phyloP scores from a whole-genome alignment of 2,113 vertebrate species.

The Menidia beryllina region DNA sequence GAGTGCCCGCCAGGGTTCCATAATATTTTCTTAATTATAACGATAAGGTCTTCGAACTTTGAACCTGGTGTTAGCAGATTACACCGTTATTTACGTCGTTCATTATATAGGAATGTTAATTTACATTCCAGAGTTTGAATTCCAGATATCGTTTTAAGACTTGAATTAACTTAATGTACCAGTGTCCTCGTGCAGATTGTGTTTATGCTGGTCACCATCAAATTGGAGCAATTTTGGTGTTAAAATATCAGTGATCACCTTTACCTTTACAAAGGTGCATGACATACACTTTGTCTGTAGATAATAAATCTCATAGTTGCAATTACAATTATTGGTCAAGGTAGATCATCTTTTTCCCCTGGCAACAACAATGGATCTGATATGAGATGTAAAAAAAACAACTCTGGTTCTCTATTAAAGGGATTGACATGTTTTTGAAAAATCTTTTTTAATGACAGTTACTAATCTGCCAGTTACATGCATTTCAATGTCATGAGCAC shows the following conservation, averaged over 20 bases:
- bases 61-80: background rate
- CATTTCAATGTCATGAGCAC: conserved; percentile 16
- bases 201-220: too few relatives aligned
- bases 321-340: too few relatives aligned
- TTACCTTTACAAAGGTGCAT: too few relatives aligned
- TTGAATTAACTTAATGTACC: background rate
- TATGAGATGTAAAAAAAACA: background rate
- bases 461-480: background rate
- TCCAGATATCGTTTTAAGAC: background rate
- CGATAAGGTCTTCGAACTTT: too few relatives aligned
- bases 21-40: too few relatives aligned
- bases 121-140: background rate
- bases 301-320: too few relatives aligned
- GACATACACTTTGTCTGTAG: too few relatives aligned
- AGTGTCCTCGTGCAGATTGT: background rate
- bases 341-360: too few relatives aligned
- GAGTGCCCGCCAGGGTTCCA: too few relatives aligned
- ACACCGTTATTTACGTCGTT: background rate
- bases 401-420: background rate
- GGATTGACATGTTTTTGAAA: background rate
- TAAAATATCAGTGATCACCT: too few relatives aligned
- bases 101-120: background rate
- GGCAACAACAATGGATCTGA: background rate
- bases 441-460: background rate
- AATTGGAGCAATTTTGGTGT: too few relatives aligned